Percentiles rank a stretch among this genome's conserved stretches.
phyloP scores from a whole-genome alignment of 2,113 vertebrate species.

The Phylloscopus trochiloides region DNA sequence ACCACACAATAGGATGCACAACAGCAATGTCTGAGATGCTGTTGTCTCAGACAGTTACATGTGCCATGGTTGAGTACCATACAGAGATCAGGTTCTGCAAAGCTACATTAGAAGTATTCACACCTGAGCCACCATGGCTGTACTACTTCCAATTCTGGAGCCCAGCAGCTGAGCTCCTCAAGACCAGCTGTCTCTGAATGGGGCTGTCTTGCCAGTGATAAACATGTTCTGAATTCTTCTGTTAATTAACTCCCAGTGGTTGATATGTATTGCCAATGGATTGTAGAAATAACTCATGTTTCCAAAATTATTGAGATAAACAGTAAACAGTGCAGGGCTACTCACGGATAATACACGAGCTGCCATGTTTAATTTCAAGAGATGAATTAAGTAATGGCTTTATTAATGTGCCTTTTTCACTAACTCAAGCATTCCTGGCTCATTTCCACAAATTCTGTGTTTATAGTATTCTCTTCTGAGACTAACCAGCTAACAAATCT shows the following conservation, averaged over 20 bases:
- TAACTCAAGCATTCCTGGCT: not conserved
- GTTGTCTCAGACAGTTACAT: not conserved
- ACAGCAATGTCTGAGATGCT: not conserved
- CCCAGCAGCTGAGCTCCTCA: not conserved
- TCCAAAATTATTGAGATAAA: slow-evolving; percentile 18
- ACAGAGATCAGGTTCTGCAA: not conserved
- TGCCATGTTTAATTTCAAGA: not conserved
- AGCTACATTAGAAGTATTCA: not conserved
- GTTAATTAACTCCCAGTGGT: not conserved
- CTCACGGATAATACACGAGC: not conserved
- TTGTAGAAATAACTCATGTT: not conserved
- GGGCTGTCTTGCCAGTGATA: not conserved
- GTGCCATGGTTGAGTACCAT: not conserved
- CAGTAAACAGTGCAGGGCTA: not conserved
- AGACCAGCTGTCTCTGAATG: not conserved
- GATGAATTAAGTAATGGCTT: not conserved
- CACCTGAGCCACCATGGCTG: not conserved
- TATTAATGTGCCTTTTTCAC: not conserved
- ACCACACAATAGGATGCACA: not conserved
- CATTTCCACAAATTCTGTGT: not conserved
- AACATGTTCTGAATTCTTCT: not conserved
- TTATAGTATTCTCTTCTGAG: not conserved
- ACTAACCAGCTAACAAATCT: not conserved
- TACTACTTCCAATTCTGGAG: not conserved
- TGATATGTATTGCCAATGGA: not conserved